Percentiles rank a stretch among this genome's conserved stretches.
phyloP scores from a whole-genome alignment of 2,113 vertebrate genomes.

The Macaca fascicularis region T2T-MFA8v1.1 NC_088387.1:112090001-112090500 shows the following conservation, averaged over 20 bases:
- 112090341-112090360: not conserved
- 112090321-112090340: not conserved
- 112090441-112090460: not conserved
- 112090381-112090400: not conserved
- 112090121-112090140: not conserved
- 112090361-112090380: not conserved
- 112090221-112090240: not conserved
- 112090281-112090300: fast-evolving
- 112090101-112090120: too few species aligned
- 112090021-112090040: too few species aligned
- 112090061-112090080: too few species aligned
- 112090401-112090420: not conserved
- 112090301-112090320: not conserved
- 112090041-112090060: too few species aligned
- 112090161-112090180: not conserved
- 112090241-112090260: fast-evolving
- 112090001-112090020: too few species aligned
- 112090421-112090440: not conserved
- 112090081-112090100: too few species aligned
- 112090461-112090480: not conserved
- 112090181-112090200: not conserved
- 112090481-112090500: not conserved
- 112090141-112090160: not conserved
- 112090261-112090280: not conserved
- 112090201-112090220: not conserved